A percentile compares a stretch with the other conserved stretches of the same genome.
Evolutionary conservation across 1,140 invertebrate species (phyloP).

Genomic region (Pomacea maculata): DNA sequence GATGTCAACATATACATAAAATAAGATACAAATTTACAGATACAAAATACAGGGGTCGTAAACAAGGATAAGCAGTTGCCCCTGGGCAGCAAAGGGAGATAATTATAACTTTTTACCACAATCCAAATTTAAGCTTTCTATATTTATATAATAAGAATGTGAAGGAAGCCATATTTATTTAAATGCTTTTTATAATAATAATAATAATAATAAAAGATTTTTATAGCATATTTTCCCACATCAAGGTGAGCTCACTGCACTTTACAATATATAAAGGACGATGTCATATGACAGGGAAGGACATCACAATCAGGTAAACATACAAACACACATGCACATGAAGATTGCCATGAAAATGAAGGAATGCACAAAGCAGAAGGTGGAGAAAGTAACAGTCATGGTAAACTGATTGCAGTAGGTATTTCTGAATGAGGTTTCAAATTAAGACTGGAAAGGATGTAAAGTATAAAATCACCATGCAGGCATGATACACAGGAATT

Average conservation of each 20-base stretch:
- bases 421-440: background rate
- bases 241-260: background rate
- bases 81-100: background rate
- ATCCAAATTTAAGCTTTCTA: too few relatives aligned
- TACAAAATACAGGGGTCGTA: background rate
- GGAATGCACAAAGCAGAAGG: background rate
- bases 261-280: background rate
- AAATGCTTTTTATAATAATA: too few relatives aligned
- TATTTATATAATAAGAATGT: too few relatives aligned
- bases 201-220: background rate
- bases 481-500: background rate
- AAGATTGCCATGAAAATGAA: background rate
- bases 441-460: background rate
- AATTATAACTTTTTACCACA: background rate
- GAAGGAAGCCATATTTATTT: too few relatives aligned
- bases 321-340: background rate
- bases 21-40: background rate
- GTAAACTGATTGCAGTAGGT: background rate
- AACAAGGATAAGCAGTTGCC: background rate
- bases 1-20: background rate
- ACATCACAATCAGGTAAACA: background rate
- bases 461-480: background rate
- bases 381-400: too few relatives aligned
- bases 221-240: background rate
- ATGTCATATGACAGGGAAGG: background rate